Percentiles rank a stretch among this genome's conserved stretches.
Evolutionary conservation across 2,113 vertebrate species (phyloP).

Genomic region (Hypomesus transpacificus): DNA sequence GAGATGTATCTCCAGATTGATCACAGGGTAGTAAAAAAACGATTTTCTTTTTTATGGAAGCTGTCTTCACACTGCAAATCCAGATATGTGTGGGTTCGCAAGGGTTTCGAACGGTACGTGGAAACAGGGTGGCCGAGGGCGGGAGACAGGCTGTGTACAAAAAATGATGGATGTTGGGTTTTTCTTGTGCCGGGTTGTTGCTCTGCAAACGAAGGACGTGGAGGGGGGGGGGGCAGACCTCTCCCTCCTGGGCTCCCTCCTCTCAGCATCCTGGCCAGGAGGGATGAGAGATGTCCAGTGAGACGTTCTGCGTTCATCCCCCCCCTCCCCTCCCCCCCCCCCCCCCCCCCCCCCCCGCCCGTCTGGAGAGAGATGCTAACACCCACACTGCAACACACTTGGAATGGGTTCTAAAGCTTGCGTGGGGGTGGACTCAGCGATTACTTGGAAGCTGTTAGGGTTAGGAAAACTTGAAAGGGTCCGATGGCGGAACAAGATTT

Average conservation of each 20-base stretch:
- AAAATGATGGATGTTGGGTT: neutral
- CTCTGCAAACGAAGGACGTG: neutral
- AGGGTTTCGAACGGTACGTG: no score
- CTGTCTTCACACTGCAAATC: no score
- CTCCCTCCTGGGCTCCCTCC: neutral
- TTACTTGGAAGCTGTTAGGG: slow-evolving; percentile 25
- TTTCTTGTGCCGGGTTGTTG: neutral
- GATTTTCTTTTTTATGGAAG: no score
- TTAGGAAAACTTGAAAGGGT: slow-evolving; percentile 27
- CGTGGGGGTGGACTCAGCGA: slow-evolving; percentile 27
- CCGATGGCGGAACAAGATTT: slow-evolving; percentile 27
- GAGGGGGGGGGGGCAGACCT: neutral
- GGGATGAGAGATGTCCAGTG: neutral
- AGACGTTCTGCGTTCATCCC: neutral
- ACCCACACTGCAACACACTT: slow-evolving; percentile 19
- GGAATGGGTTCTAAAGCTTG: slow-evolving; percentile 21
- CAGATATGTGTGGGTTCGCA: no score
- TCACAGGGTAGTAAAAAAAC: no score
- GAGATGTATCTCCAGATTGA: no score
- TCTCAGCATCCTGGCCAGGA: neutral
- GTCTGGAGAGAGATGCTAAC: neutral
- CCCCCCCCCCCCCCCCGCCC: neutral
- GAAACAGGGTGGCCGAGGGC: neutral
- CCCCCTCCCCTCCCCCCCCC: neutral
- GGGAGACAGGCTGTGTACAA: neutral